Base-by-base conservation (phyloP, 2,888 invertebrate species). In the Chalcosyrphus nemorum region DNA sequence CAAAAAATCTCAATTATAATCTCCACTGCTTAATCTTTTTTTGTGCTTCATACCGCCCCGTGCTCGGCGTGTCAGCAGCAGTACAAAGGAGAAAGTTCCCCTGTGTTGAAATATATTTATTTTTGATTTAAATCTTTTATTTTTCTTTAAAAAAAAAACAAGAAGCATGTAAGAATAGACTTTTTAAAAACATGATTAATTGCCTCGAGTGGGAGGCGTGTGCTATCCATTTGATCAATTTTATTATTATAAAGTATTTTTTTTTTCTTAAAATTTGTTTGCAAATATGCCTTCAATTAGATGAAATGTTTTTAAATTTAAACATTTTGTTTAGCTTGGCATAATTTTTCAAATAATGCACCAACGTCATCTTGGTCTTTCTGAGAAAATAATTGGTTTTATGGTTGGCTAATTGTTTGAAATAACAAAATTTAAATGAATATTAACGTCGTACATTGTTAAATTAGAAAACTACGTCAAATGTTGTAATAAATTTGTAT, bases 361-460 rank as follows among this genome's bases (percentile, higher is more conserved):
- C 15, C 27, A 29, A 41, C 52, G 54, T 56, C 56, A 63, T 57
- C 59, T 61, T 38, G 45, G 21, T 38, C 24, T 41, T 56, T 11
- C 29, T 7, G 24, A 32, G 24, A 56, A n/a, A 52, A 29, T 57
- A 54, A 77, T 61, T 61, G 54, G 70, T 50, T 21, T 15, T 70
- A 70, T 41, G 61, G 27, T 70, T 61, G 21, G 63, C 5, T 27
- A 45, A 56, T 70, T 43, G 29, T 70, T 50, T 68, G 43, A 24
- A 59, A 61, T 27, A 35, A n/a, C n/a, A n/a, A 9, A 9, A 4
- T 35, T 52, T 63, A 61, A 21, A 71, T 29, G 15, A 21, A 17
- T 47, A 61, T 61, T 27, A 45, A 45, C 59, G 70, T 70, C 70
- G 59, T 61, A 70, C 19, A 61, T 70, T 77, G 71, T 71, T 56